Base-by-base conservation (phyloP, 2,888 invertebrate genomes). In the Leptopterna dolabrata region DNA sequence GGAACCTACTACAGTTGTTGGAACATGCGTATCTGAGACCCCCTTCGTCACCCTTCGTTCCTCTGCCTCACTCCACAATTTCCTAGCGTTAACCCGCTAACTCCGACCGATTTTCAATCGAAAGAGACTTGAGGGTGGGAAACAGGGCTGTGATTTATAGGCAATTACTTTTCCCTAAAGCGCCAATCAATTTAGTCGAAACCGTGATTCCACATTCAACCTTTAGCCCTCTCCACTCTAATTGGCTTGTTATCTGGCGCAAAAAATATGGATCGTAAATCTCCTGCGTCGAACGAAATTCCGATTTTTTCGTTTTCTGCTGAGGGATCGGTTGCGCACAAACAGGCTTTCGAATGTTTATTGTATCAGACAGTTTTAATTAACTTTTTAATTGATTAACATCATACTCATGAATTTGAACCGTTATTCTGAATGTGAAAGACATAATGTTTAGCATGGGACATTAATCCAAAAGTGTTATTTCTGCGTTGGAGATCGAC, bases 151-250 rank as follows among this genome's bases (percentile, higher is more conserved):
- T 83, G 85, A 85, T 85, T 85, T 85, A 85, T 85, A 85, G 85
- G 85, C 85, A 85, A 85, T 85, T 85, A 85, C 76, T 76, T 83
- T 83, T 76, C 73, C 85, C 47, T 76, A 76, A 85, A 85, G 71
- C 85, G 73, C 85, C 85, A 85, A 85, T 85, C 85, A 85, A 85
- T 85, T 85, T 85, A 47, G 73, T 45, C 43, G 27, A 6, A 45
- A 2, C 55, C 73, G 73, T 45, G 85, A 73, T 73, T 85, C 85
- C 47, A 85, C 85, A 85, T 85, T 85, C 45, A 85, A 63, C 76
- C 76, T 43, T 76, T 19, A 78, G 78, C 78, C 43, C 24, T 63
- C 63, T 24, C 24, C 41, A n/a, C 78, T 78, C 83, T 83, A 83
- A 83, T 83, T 83, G 83, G 83, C 70, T 81, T 83, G 83, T 83